phyloP scores from a whole-genome alignment of 2,888 invertebrate genomes.

The Hemithea aestivaria region DNA sequence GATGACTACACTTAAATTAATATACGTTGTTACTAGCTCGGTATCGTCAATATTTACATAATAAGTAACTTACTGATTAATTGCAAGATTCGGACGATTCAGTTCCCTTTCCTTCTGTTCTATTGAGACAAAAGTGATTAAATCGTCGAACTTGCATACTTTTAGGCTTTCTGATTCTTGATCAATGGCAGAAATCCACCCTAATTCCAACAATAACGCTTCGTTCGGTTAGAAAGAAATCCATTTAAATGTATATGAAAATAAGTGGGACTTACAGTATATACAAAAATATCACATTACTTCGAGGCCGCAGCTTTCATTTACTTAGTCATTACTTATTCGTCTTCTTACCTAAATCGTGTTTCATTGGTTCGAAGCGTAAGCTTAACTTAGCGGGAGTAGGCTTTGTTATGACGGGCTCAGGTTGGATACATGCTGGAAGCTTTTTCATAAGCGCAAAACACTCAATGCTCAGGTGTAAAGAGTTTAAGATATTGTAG shows the following conservation, averaged over 20 bases:
- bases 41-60: constrained; percentile 69
- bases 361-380: constrained; percentile 62
- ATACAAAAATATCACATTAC: constrained; percentile 80
- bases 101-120: constrained; percentile 24
- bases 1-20: constrained; percentile 60
- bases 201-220: constrained; percentile 60
- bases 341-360: constrained; percentile 70
- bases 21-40: constrained; percentile 52
- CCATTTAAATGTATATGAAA: constrained; percentile 78
- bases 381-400: constrained; percentile 60
- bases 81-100: constrained; percentile 26
- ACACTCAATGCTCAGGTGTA: constrained; percentile 25
- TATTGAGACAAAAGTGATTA: constrained; percentile 20
- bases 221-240: constrained; percentile 70
- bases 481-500: constrained; percentile 27
- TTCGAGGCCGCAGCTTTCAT: constrained; percentile 79
- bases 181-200: constrained; percentile 43
- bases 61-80: constrained; percentile 57
- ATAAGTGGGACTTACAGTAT: constrained; percentile 79
- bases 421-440: constrained; percentile 20
- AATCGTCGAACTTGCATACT: constrained; percentile 25
- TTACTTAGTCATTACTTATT: constrained; percentile 72
- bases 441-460: constrained; percentile 43
- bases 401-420: constrained; percentile 20
- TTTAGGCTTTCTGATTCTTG: constrained; percentile 40